phyloP scores from a whole-genome alignment of 1,140 invertebrate species.

The Hycleus cichorii region DNA sequence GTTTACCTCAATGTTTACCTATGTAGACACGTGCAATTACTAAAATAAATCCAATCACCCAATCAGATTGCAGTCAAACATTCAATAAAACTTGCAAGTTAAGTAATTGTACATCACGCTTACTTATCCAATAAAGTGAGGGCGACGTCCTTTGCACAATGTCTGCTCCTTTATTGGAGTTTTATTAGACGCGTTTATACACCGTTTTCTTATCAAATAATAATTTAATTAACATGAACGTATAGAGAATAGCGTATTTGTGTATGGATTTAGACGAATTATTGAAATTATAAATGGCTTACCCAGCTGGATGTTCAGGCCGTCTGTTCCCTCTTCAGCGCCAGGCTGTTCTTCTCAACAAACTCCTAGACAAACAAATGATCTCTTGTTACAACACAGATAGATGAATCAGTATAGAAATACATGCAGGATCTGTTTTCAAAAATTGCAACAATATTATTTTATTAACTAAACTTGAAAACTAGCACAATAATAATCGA shows the following conservation, averaged over 20 bases:
- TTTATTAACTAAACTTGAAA: not conserved
- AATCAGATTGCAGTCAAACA: slow-evolving; percentile 12
- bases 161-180: slow-evolving; percentile 1
- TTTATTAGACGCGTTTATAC: slow-evolving; percentile 8
- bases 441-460: not conserved
- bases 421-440: not conserved
- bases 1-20: slow-evolving; percentile 26
- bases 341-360: slow-evolving; percentile 9
- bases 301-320: slow-evolving; percentile 6
- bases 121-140: slow-evolving; percentile 5
- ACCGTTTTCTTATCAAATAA: slow-evolving; percentile 6
- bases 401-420: too few species aligned
- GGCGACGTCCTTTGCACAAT: slow-evolving; percentile 16
- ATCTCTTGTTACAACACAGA: too few species aligned
- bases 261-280: too few species aligned
- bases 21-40: slow-evolving; percentile 20
- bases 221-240: not conserved
- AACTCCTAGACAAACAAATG: slow-evolving; percentile 8
- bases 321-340: slow-evolving; percentile 11
- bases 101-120: not conserved
- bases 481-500: not conserved
- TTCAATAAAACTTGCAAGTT: slow-evolving; percentile 2
- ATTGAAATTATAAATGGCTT: not conserved
- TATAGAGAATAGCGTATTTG: too few species aligned
- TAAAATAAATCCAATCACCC: slow-evolving; percentile 7